Evolutionary conservation across 1,140 invertebrate genomes (phyloP), one percentile per base, ranked within the genome.

Genomic region (Holotrichia oblita): DNA sequence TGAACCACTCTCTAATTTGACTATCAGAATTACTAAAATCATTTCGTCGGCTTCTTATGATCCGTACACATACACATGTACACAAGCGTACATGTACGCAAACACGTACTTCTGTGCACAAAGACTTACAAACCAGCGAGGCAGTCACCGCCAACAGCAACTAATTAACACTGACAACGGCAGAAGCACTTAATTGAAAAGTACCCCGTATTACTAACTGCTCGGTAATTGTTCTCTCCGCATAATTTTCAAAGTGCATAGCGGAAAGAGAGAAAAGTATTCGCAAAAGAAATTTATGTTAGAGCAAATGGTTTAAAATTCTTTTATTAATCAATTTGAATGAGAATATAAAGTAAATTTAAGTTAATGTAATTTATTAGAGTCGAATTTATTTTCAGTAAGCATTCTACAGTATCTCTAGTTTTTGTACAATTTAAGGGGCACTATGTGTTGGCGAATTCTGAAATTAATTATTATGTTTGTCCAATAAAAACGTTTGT

Each of bases 1-100:
- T 80, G 82, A 83, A 82, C 41, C 75, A n/a, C 44, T 42, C 44
- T 76, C 75, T 76, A 76, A 76, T 76, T 76, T 76, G 44, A 76
- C 75, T 76, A 76, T 76, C 75, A 55, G 44, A 74, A 74, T 74
- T 74, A 74, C 41, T 44, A 74, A 74, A 69, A 69, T 69, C 61
- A 69, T 69, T 69, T 69, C 61, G 61, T 69, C 27, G 61, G 61
- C 20, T 69, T 69, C 61, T 69, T 69, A 69, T 69, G 59, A 61
- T 61, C 59, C 59, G 22, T 69, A 27, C 61, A 69, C 61, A 34
- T 12, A 69, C 61, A 69, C 20, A 27, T 6, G 22, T 69, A 34
- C 61, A 24, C 61, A 20, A 7, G 14, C 22, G 22, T 27, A 14
- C 14, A 69, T 27, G 61, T 69, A 34, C 27, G 20, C 44, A 14